These are phyloP conservation scores for Acanthisitta chloris DNA, from an alignment of 2,113 vertebrate genomes.

Conservation along the genomic window DNA sequence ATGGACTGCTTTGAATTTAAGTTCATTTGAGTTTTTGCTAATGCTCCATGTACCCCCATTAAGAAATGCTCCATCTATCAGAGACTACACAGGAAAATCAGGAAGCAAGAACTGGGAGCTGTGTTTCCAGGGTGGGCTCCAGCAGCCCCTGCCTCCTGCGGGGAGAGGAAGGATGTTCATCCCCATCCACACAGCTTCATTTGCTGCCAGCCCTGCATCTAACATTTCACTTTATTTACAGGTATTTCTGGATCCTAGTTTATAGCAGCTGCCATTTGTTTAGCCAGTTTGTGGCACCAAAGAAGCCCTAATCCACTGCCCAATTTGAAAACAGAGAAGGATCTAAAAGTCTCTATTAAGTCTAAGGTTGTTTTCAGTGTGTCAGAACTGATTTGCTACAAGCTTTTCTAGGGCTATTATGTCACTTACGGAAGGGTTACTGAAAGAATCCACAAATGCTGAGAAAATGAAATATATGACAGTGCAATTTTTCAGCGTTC, in stretches of 20 bases:
- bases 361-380: background rate
- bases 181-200: background rate
- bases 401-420: background rate
- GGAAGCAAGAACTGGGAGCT: background rate
- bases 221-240: background rate
- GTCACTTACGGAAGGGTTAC: background rate
- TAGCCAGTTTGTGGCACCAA: background rate
- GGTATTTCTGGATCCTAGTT: background rate
- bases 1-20: background rate
- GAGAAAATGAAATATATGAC: conserved; percentile 27
- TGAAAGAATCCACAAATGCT: background rate
- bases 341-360: background rate
- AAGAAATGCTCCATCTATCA: background rate
- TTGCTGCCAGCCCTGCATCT: background rate
- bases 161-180: background rate
- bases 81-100: background rate
- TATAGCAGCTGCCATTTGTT: background rate
- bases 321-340: background rate
- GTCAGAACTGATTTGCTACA: conserved; percentile 20
- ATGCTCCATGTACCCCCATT: accelerated
- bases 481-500: background rate
- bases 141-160: background rate
- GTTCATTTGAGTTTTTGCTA: background rate
- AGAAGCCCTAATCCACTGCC: background rate
- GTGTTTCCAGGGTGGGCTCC: background rate